These are phyloP conservation scores for Epizoanthus rinbou DNA, from an alignment of 92 coral and sea anemone species.

Conservation along the genomic window DNA sequence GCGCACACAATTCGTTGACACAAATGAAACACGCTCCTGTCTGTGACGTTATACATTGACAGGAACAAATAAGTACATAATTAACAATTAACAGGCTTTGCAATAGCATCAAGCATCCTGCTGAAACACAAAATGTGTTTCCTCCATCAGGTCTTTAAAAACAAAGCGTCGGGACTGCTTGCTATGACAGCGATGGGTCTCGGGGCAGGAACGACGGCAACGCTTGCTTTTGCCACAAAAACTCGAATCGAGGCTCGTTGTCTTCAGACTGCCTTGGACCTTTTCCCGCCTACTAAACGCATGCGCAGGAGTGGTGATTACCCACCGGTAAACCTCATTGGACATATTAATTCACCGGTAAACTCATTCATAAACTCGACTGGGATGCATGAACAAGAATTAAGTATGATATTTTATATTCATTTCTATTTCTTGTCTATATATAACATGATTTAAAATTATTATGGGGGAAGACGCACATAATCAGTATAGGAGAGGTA, in stretches of 20 bases:
- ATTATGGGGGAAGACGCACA: too few relatives aligned
- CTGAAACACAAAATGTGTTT: background rate
- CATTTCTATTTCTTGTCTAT: background rate
- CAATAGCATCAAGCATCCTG: background rate
- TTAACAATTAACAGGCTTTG: background rate
- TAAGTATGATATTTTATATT: background rate
- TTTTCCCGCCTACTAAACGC: background rate
- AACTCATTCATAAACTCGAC: background rate
- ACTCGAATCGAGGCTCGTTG: conserved; percentile 25
- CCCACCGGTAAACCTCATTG: background rate
- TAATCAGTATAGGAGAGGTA: too few relatives aligned
- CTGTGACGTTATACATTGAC: background rate
- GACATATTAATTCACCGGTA: background rate
- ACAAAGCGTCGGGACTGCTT: background rate
- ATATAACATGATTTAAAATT: too few relatives aligned
- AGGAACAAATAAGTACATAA: background rate
- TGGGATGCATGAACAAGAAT: background rate
- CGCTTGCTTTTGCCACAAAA: background rate
- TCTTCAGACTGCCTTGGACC: conserved; percentile 17
- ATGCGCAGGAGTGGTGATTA: background rate
- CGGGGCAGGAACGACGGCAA: background rate
- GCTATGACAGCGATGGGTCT: background rate
- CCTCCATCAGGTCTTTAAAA: conserved; percentile 1
- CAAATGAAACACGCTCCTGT: background rate
- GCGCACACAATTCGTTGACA: too few relatives aligned